Percentiles rank a stretch among this genome's conserved stretches.
phyloP scores from a whole-genome alignment of 2,113 vertebrate genomes.

The Fregata magnificens region DNA sequence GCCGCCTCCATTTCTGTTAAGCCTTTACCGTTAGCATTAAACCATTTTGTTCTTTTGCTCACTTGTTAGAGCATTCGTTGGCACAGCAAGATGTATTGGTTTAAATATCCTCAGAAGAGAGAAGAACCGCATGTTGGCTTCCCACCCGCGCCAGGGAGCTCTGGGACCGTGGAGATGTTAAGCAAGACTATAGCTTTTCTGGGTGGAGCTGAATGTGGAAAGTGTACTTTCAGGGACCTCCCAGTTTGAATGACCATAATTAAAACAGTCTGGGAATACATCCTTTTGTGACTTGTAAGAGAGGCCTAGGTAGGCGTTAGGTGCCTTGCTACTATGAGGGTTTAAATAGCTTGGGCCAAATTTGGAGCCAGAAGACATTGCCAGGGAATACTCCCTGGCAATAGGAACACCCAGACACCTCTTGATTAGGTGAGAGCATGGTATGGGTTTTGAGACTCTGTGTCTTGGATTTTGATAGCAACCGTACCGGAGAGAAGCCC shows the following conservation, averaged over 20 bases:
- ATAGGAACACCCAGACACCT: neutral
- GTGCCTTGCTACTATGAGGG: neutral
- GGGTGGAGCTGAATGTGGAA: neutral
- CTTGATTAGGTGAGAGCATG: neutral
- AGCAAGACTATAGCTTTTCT: neutral
- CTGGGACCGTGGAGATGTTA: neutral
- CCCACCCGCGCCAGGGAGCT: accelerated
- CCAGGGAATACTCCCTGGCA: neutral
- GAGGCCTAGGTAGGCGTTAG: neutral
- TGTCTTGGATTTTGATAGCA: neutral
- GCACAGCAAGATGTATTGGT: neutral
- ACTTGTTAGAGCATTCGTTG: neutral
- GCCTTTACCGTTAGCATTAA: neutral
- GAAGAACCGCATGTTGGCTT: neutral
- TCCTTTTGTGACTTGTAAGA: neutral
- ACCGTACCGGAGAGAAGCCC: neutral
- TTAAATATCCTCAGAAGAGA: neutral
- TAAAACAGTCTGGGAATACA: neutral
- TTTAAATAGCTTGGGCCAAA: neutral
- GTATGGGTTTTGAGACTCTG: neutral
- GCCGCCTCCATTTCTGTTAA: neutral
- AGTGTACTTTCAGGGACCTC: neutral
- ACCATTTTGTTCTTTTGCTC: neutral
- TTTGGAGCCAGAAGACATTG: neutral
- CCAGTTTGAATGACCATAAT: neutral